Evolutionary conservation across 2,888 invertebrate species (phyloP), one percentile per base, ranked within the genome.

Genomic region (Lissonota sp.): DNA sequence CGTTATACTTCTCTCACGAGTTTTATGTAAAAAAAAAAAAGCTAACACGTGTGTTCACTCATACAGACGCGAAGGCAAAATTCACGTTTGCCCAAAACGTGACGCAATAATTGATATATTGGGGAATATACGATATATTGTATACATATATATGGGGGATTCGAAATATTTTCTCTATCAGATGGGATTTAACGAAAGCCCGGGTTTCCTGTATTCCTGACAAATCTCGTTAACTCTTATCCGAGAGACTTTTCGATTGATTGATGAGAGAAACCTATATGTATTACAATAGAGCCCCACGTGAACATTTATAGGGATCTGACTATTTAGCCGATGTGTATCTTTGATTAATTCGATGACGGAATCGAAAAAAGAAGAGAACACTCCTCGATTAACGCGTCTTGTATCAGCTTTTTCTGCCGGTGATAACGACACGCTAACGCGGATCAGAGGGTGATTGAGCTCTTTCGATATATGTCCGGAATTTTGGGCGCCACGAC

Each of bases 291-390:
- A 37, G 26, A 26, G 7, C 2, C 14, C 16, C 46, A 42, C 39
- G 6, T 40, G 58, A 58, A 12, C 26, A 37, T 39, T 40, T 26
- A 26, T 12, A 53, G 16, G 14, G n/a, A 53, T 14, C 53, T 39
- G 44, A 6, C 63, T 62, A 62, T 69, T 76, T 46, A 12, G 8
- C n/a, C 55, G 51, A 55, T 57, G 10, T 16, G 2, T 64, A 70
- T 64, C 40, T 64, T 63, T 64, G 62, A 77, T 77, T 77, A 58
- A 77, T 77, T 12, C 63, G 63, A 4, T 6, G 60, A 40, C 10
- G 37, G 26, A 16, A 10, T 5, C 16, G 7, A 42, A 55, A 58
- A 76, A 77, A 77, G 26, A 26, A 26, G 26, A 26, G 26, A 26
- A 26, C 26, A 70, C 8, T 46, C 51, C 49, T 49, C 49, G 62